Base-by-base conservation (phyloP, 2,888 invertebrate species). In the Byasa hedistus region DNA sequence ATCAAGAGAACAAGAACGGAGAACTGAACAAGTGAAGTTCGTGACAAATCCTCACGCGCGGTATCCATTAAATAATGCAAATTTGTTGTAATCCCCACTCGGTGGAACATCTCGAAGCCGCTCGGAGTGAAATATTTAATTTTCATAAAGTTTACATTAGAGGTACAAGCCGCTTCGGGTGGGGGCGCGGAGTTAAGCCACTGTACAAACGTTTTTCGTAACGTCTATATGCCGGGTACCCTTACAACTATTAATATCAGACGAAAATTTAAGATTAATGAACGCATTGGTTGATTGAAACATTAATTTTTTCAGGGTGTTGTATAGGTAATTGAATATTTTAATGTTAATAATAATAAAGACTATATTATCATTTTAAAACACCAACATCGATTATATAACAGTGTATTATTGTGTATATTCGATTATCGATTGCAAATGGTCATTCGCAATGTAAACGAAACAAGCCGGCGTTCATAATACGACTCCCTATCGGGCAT, bases 51-150 rank as follows among this genome's bases (percentile, higher is more conserved):
- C 90, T 85, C 89, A 87, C 89, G 88, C 86, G 80, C 86, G 76
- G 80, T 86, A 85, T 87, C 88, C 87, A 91, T 91, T 91, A 91
- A 85, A 87, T 85, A 88, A 91, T 91, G 91, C 89, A 91, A 91
- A 91, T 91, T 89, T 85, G 86, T 86, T 88, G 89, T 91, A 90
- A 90, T 90, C 91, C 89, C 84, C 79, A 79, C 82, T 83, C 81
- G 74, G 79, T 70, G 79, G 79, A 81, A 80, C 81, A 79, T 79
- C 79, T 80, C 76, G 71, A 72, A 75, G 78, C 76, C 78, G 78
- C 80, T 81, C 76, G 75, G 83, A 87, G 85, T 85, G 88, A 89
- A 88, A 90, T 91, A 90, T 91, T 91, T 90, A 91, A 91, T 91
- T 91, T 91, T 91, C 90, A 91, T 89, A 90, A 90, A 89, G 89